These are phyloP conservation scores for Acanthaster planci DNA, from an alignment of 35 echinoderm and acorn worm species.

Conservation along the genomic window DNA sequence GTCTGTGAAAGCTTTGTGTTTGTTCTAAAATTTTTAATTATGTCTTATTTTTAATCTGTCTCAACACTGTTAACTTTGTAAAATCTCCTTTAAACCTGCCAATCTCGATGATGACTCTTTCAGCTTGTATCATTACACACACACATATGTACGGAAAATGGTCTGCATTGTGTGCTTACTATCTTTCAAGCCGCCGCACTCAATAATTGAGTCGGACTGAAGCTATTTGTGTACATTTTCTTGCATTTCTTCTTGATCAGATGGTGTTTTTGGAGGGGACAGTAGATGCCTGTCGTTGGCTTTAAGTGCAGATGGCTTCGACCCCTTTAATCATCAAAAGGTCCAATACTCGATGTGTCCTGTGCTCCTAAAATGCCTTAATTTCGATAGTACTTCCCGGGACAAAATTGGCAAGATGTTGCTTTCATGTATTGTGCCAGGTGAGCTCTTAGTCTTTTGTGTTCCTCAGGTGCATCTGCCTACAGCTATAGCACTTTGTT, in stretches of 20 bases:
- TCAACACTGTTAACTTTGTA: no score
- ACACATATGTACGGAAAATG: no score
- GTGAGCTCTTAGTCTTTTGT: not conserved
- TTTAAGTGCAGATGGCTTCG: constrained; percentile 3
- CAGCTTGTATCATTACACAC: no score
- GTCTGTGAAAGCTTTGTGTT: no score
- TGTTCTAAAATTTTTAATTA: no score
- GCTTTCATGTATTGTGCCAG: not conserved
- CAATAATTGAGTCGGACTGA: no score
- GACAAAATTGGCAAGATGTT: not conserved
- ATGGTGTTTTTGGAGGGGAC: not conserved
- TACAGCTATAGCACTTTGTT: not conserved
- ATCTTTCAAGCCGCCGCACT: no score
- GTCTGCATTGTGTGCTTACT: no score
- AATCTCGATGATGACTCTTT: no score
- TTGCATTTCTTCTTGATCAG: not conserved
- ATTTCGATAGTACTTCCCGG: not conserved
- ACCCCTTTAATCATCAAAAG: not conserved
- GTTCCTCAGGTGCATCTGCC: not conserved
- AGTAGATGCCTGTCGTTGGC: not conserved
- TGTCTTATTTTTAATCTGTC: no score
- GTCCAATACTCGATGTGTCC: constrained; percentile 7
- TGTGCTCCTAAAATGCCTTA: not conserved
- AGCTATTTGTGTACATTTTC: no score
- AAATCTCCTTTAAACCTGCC: no score